Evolutionary conservation across 2,888 invertebrate genomes (phyloP).

Genomic region (Meghimatium bilineatum): DNA sequence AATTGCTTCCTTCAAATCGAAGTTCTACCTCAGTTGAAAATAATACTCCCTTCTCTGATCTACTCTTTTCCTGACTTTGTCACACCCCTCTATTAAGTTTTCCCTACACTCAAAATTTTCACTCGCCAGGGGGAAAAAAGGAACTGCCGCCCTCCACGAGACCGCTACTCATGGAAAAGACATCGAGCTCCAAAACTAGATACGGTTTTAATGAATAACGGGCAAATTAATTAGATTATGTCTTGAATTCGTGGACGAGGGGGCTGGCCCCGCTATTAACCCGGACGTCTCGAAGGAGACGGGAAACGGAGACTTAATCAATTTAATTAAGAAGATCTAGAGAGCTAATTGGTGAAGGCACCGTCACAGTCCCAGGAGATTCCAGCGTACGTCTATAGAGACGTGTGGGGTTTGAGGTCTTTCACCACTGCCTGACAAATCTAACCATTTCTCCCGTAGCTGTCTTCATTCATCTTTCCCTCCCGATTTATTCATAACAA

Average conservation of each 20-base stretch:
- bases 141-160: background rate
- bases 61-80: constrained; percentile 27
- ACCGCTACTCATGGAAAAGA: constrained; percentile 14
- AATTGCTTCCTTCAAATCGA: no score
- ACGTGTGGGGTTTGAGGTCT: constrained; percentile 24
- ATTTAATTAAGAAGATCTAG: constrained; percentile 61
- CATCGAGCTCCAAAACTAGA: constrained; percentile 55
- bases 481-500: background rate
- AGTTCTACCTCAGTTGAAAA: no score
- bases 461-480: background rate
- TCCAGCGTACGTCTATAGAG: constrained; percentile 33
- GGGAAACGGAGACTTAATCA: constrained; percentile 53
- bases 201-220: constrained; percentile 66
- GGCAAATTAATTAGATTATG: constrained; percentile 67
- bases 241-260: constrained; percentile 22
- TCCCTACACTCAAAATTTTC: background rate
- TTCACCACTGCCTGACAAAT: background rate
- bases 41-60: background rate
- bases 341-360: constrained; percentile 56
- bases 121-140: constrained; percentile 6
- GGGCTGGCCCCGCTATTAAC: constrained; percentile 51
- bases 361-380: constrained; percentile 39
- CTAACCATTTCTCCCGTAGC: constrained; percentile 14
- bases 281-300: constrained; percentile 51
- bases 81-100: constrained; percentile 22